Base-by-base conservation (phyloP, 2,888 invertebrate species). In the Myopa tessellatipennis region DNA sequence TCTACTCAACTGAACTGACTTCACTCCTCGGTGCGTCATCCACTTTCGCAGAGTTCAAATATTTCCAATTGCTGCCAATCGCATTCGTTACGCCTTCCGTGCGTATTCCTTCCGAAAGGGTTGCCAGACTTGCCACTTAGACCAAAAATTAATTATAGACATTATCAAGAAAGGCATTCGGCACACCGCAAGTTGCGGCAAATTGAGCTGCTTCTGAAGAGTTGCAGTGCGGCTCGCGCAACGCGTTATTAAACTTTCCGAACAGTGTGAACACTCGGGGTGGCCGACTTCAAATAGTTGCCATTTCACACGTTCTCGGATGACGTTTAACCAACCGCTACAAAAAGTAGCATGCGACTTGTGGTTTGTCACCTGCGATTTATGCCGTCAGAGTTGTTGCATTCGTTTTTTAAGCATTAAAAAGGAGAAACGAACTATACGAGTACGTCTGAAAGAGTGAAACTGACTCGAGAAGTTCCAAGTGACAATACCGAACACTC, bases 81-180 rank as follows among this genome's bases (percentile, higher is more conserved):
- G 67, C 74, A 74, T 68, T 67, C 67, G 74, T 58, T 68, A 68
- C 74, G 58, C 40, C 68, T 16, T 14, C 10, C 1, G 16, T 45
- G 14, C 52, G 52, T 34, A 18, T n/a, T 2, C 18, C 52, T n/a
- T 68, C 45, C 14, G 55, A 67, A 68, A 77, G 77, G 73, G 73
- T 77, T 78, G 61, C 76, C 72, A 72, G 73, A 78, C 78, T 76
- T 78, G 58, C 58, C 78, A 75, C 78, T 78, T 76, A 67, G 72
- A 69, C 52, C 36, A 38, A 50, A 60, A 63, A 61, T 67, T 74
- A 77, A 79, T 76, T 76, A 79, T 69, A 74, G 70, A 77, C 70
- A 70, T 79, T 71, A 78, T 45, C 40, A 16, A 18, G 40, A 38
- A 68, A 40, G 68, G 45, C 68, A 69, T 69, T 36, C 58, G 74